Percentiles rank a stretch among this genome's conserved stretches.
These are phyloP conservation scores for Sitta europaea DNA, from an alignment of 2,113 vertebrate genomes.

Conservation along the genomic window DNA sequence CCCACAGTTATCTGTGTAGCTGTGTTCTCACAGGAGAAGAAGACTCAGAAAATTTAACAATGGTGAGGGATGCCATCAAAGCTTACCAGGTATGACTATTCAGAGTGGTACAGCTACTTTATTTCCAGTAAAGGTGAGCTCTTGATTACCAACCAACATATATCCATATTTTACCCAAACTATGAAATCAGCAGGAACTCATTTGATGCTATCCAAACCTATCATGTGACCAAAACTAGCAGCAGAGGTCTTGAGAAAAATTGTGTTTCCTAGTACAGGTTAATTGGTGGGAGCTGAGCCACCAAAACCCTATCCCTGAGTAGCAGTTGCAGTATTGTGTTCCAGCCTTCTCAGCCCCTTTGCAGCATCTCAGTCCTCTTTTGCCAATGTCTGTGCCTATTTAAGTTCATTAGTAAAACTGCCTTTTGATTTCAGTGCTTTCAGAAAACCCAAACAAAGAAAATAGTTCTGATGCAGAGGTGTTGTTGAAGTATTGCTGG, in stretches of 20 bases:
- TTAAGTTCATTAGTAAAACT: background rate
- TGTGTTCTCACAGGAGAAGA: conserved; percentile 79
- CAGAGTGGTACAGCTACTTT: background rate
- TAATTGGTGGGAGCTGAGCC: background rate
- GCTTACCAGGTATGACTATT: conserved; percentile 81
- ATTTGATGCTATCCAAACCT: background rate
- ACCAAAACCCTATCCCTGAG: background rate
- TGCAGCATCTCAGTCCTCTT: background rate
- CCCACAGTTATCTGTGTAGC: conserved; percentile 78
- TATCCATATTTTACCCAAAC: background rate
- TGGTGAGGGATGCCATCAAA: conserved; percentile 59
- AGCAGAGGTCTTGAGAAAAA: background rate
- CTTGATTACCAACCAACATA: background rate
- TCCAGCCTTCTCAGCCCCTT: background rate
- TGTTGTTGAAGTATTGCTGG: background rate
- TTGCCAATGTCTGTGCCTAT: background rate
- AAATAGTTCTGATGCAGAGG: background rate
- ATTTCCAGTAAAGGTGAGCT: background rate
- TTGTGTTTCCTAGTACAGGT: background rate
- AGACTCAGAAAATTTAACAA: conserved; percentile 73
- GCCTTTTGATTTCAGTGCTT: background rate
- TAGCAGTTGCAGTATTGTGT: background rate
- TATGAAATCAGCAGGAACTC: background rate
- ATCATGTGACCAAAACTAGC: background rate
- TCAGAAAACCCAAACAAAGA: background rate